These are phyloP conservation scores for Edolisoma coerulescens DNA, from an alignment of 2,113 vertebrate species.

Conservation along the genomic window DNA sequence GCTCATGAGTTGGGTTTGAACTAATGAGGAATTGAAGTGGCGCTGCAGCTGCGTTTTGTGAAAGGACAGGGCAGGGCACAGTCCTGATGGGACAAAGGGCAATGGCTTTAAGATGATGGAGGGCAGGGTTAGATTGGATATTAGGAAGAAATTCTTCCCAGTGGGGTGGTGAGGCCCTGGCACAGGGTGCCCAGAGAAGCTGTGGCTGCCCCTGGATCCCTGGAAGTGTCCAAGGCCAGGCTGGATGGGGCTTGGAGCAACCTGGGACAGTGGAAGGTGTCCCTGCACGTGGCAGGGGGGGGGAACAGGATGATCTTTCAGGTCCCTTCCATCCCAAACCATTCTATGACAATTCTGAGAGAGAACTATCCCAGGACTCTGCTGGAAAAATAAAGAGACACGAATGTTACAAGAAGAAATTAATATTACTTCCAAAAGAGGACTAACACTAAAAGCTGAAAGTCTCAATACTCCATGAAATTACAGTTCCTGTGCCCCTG, in stretches of 20 bases:
- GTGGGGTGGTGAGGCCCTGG: neutral
- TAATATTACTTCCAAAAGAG: neutral
- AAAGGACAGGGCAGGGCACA: neutral
- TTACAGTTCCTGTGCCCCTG: neutral
- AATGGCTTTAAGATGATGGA: neutral
- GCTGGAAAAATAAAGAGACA: neutral
- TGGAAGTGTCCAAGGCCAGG: neutral
- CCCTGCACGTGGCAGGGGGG: neutral
- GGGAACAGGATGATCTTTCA: neutral
- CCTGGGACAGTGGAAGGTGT: neutral
- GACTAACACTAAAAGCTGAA: neutral
- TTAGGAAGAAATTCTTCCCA: neutral
- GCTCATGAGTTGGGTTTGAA: neutral
- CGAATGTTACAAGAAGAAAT: neutral
- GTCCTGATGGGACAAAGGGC: neutral
- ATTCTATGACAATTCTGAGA: neutral
- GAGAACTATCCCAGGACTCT: neutral
- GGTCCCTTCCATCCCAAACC: neutral
- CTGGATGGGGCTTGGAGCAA: fast-evolving
- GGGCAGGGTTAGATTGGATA: neutral
- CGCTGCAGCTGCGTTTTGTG: neutral
- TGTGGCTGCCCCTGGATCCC: neutral
- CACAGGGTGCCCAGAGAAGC: neutral
- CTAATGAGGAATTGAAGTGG: neutral
- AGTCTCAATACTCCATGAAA: neutral